These are phyloP conservation scores for Drosophila greeni DNA, from an alignment of 2,888 invertebrate species.

Conservation along the genomic window DNA sequence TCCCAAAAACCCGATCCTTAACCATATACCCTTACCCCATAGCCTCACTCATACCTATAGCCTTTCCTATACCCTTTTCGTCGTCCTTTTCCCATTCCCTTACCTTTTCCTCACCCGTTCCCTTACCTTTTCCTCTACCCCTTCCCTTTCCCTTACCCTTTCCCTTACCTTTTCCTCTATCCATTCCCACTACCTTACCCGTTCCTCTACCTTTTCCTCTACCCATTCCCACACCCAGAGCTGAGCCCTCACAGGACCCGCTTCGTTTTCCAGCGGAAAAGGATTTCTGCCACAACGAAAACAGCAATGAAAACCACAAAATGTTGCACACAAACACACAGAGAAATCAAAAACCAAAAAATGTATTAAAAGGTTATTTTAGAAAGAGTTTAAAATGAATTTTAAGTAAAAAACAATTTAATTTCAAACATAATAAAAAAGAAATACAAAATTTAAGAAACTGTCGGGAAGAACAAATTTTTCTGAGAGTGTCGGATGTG, in stretches of 20 bases:
- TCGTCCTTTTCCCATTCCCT: too few species aligned
- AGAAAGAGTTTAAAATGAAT: not conserved
- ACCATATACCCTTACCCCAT: not conserved
- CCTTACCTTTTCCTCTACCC: too few species aligned
- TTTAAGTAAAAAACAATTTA: not conserved
- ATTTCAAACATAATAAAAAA: not conserved
- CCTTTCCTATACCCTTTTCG: too few species aligned
- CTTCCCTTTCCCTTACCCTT: too few species aligned
- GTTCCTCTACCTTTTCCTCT: not conserved
- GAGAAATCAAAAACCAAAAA: not conserved
- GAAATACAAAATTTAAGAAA: not conserved
- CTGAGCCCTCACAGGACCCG: slow-evolving; percentile 18
- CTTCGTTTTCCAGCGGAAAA: slow-evolving; percentile 56
- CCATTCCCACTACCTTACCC: too few species aligned
- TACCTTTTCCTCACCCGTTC: too few species aligned
- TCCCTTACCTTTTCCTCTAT: not conserved
- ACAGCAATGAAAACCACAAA: slow-evolving; percentile 72
- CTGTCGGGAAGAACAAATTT: not conserved
- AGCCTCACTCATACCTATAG: too few species aligned
- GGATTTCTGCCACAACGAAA: slow-evolving; percentile 72
- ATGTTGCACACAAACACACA: slow-evolving; percentile 42
- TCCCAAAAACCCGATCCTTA: slow-evolving; percentile 1
- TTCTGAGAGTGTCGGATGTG: not conserved
- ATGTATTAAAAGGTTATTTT: not conserved
- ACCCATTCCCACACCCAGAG: not conserved